Conservation (phyloP, 2,797 vertebrate genomes). For the Aeoliscus strigatus region DNA sequence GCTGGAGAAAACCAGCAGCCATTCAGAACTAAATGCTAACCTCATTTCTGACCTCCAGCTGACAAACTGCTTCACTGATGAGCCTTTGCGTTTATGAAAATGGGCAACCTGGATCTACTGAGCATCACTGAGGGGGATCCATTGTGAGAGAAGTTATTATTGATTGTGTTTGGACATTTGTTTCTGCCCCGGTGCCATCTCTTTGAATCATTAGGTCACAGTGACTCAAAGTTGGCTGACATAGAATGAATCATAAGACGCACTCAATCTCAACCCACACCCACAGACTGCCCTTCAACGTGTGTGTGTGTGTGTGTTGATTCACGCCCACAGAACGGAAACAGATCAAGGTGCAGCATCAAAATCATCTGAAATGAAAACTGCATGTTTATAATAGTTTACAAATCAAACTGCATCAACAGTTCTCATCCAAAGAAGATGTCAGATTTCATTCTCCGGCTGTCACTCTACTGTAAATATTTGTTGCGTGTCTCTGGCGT, state of each 20-base stretch:
- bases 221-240: constrained; percentile 35
- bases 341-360: no score
- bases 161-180: constrained; percentile 25
- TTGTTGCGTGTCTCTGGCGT: no score
- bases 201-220: constrained; percentile 36
- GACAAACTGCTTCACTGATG: background rate
- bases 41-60: constrained; percentile 32
- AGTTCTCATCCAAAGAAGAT: no score
- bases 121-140: background rate
- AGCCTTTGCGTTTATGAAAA: constrained; percentile 22
- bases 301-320: constrained; percentile 1
- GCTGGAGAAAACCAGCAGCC: constrained; percentile 5
- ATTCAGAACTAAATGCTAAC: constrained; percentile 21
- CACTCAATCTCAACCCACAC: constrained; percentile 29
- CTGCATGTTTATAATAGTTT: no score
- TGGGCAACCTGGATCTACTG: constrained; percentile 17
- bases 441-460: no score
- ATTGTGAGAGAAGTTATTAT: constrained; percentile 4
- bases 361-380: no score
- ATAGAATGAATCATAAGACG: constrained; percentile 25
- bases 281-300: constrained; percentile 7
- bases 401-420: no score
- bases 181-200: constrained; percentile 16
- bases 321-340: no score
- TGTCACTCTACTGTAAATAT: no score